Conservation (phyloP, 2,797 vertebrate genomes). For the Setipinna tenuifilis region DNA sequence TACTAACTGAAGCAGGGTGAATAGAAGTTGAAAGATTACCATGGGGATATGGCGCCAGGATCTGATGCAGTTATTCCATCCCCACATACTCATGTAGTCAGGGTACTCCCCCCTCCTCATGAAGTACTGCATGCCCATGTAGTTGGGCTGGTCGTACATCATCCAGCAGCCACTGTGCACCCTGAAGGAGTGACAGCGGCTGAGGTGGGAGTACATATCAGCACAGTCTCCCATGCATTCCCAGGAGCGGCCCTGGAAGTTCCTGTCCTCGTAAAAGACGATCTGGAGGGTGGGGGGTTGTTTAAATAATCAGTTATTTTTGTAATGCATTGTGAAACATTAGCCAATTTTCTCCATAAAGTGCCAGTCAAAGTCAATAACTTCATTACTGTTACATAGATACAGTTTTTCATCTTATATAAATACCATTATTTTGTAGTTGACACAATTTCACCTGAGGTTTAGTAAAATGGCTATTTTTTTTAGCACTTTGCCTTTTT, state of each 20-base stretch:
- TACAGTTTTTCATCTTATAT: too few species aligned
- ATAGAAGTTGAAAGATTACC: not conserved
- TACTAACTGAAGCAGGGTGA: too few species aligned
- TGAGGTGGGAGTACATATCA: conserved; percentile 69
- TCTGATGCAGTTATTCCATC: conserved; percentile 68
- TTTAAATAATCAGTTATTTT: too few species aligned
- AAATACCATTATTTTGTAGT: too few species aligned
- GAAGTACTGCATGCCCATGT: conserved; percentile 70
- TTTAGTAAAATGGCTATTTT: too few species aligned
- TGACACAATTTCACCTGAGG: not conserved
- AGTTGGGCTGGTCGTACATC: conserved; percentile 70
- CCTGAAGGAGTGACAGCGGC: conserved; percentile 71
- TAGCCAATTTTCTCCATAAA: too few species aligned
- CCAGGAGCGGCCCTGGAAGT: conserved; percentile 72
- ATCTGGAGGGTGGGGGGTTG: conserved; percentile 63
- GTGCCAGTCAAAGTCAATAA: too few species aligned
- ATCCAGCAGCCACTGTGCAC: conserved; percentile 78
- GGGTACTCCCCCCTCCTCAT: conserved; percentile 72
- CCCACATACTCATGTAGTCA: conserved; percentile 70
- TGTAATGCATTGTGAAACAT: too few species aligned
- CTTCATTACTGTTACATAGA: too few species aligned
- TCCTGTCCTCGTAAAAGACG: conserved; percentile 78
- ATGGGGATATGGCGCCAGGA: conserved; percentile 68
- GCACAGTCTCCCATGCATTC: conserved; percentile 70
- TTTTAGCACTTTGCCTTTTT: not conserved